Conservation (phyloP, 2,113 vertebrate species). For the Thryonomys swinderianus region DNA sequence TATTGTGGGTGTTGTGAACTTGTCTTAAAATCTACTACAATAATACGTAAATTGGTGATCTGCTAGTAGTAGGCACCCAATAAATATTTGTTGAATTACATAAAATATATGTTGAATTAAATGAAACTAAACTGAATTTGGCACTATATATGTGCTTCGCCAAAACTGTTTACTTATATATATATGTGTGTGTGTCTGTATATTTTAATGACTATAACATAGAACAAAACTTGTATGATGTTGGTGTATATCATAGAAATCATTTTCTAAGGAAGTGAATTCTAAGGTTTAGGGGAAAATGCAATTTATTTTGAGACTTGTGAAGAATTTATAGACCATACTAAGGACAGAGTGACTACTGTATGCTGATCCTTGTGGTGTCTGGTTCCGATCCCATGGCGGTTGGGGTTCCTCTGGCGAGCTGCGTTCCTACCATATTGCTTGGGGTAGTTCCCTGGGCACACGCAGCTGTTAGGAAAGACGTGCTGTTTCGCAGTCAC, state of each 20-base stretch:
- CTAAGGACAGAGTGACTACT: conserved; percentile 76
- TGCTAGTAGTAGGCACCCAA: conserved; percentile 33
- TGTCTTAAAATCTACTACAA: conserved; percentile 43
- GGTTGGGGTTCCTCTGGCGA: conserved; percentile 70
- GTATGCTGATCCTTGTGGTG: conserved; percentile 55
- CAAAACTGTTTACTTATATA: conserved; percentile 61
- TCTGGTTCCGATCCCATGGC: conserved; percentile 72
- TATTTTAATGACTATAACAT: conserved; percentile 76
- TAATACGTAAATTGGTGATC: not conserved
- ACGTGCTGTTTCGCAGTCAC: conserved; percentile 31
- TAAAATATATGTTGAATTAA: not conserved
- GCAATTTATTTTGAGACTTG: conserved; percentile 69
- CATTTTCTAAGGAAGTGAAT: conserved; percentile 75
- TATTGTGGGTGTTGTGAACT: conserved; percentile 53
- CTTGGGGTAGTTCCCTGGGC: conserved; percentile 64
- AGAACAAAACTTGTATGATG: conserved; percentile 70
- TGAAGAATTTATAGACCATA: conserved; percentile 61
- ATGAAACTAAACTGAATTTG: conserved; percentile 58
- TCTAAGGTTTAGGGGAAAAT: conserved; percentile 68
- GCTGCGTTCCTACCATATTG: conserved; percentile 44
- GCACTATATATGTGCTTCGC: conserved; percentile 49
- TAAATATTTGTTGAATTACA: conserved; percentile 44
- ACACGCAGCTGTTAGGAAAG: conserved; percentile 56
- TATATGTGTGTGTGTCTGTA: conserved; percentile 60
- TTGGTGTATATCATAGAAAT: conserved; percentile 71